Conservation (phyloP, 2,888 invertebrate genomes). For the Tholera decimalis region DNA sequence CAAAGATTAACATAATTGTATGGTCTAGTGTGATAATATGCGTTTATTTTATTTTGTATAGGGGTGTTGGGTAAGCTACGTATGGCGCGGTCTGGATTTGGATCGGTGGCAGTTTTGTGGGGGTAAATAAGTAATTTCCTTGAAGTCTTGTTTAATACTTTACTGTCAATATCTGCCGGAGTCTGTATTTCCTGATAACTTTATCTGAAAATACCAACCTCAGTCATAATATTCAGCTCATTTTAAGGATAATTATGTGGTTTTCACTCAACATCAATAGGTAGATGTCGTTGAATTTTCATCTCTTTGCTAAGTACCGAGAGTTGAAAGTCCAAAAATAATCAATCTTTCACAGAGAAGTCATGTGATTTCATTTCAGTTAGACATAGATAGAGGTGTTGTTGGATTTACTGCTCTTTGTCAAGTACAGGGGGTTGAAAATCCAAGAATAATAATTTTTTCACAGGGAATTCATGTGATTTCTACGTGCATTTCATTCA, state of each 20-base stretch:
- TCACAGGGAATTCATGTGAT: no score
- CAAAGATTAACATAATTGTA: slow-evolving; percentile 33
- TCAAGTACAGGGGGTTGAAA: no score
- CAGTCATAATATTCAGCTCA: no score
- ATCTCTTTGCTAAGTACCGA: not conserved
- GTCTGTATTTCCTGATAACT: not conserved
- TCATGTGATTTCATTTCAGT: not conserved
- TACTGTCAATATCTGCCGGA: not conserved
- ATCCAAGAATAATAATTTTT: no score
- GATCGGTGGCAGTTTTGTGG: slow-evolving; percentile 27
- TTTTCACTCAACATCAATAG: no score
- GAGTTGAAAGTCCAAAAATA: not conserved
- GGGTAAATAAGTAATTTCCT: not conserved
- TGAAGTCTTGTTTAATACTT: not conserved
- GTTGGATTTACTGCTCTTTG: no score
- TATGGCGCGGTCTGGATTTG: slow-evolving; percentile 8
- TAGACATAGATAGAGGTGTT: no score
- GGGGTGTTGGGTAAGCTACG: slow-evolving; percentile 8
- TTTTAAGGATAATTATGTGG: no score
- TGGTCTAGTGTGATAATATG: slow-evolving; percentile 32
- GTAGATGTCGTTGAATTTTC: no score
- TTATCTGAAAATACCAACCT: no score
- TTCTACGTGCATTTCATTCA: no score
- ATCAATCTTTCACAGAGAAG: not conserved
- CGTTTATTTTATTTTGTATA: slow-evolving; percentile 22